These are phyloP conservation scores for Leptinotarsa undecemlineata DNA, from an alignment of 1,140 invertebrate species.

Conservation along the genomic window DNA sequence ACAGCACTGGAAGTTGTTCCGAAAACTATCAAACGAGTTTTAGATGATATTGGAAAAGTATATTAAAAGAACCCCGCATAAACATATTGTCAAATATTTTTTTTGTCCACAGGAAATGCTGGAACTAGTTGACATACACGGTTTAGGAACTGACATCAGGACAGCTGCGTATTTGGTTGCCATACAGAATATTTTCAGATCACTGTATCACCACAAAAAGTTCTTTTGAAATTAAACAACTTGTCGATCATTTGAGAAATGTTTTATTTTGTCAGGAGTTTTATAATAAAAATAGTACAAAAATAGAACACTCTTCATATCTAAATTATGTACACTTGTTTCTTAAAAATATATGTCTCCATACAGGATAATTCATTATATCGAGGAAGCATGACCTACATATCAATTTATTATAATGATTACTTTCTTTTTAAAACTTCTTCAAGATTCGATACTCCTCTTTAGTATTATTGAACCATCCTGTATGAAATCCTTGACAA, in stretches of 20 bases:
- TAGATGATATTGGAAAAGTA: constrained; percentile 13
- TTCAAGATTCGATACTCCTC: too few species aligned
- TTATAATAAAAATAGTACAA: constrained; percentile 7
- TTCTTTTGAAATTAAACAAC: constrained; percentile 13
- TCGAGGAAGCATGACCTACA: background rate
- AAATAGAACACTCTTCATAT: constrained; percentile 2
- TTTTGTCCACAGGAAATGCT: constrained; percentile 73
- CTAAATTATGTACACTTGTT: constrained; percentile 9
- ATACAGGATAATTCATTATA: background rate
- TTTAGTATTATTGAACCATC: background rate
- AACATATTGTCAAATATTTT: background rate
- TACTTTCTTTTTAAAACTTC: too few species aligned
- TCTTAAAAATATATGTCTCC: background rate
- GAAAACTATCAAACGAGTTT: background rate
- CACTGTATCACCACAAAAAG: constrained; percentile 38
- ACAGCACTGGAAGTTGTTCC: constrained; percentile 41
- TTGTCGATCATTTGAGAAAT: too few species aligned
- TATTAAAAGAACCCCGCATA: background rate
- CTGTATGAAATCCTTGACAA: background rate
- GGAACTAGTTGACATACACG: constrained; percentile 67
- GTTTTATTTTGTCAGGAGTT: background rate
- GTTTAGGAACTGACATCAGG: constrained; percentile 76
- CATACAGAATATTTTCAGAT: constrained; percentile 80
- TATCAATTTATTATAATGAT: too few species aligned
- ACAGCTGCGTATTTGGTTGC: constrained; percentile 83